These are phyloP conservation scores for Batillaria attramentaria DNA, from an alignment of 1,140 invertebrate species.

Conservation along the genomic window DNA sequence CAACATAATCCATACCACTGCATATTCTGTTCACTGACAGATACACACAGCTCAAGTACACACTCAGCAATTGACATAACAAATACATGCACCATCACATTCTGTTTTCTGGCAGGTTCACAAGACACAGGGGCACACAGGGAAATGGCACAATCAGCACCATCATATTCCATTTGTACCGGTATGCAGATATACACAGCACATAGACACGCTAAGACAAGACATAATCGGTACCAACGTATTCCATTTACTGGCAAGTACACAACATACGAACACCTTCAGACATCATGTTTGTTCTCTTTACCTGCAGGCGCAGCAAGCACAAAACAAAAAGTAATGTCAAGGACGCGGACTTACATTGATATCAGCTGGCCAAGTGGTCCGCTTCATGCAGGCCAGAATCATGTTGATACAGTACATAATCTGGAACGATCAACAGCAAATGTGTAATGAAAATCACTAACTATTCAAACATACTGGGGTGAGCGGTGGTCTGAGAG, in stretches of 20 bases:
- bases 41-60: no score
- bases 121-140: no score
- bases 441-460: background rate
- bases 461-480: background rate
- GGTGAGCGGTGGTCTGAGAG: no score
- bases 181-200: background rate
- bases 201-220: background rate
- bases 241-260: no score
- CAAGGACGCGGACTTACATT: slow-evolving; percentile 75
- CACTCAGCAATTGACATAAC: no score
- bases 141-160: no score
- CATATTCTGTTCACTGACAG: no score
- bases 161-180: background rate
- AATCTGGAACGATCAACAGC: slow-evolving; percentile 70
- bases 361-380: slow-evolving; percentile 82
- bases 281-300: no score
- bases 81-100: no score
- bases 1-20: no score
- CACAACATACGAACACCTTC: no score
- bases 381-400: slow-evolving; percentile 87
- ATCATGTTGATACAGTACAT: slow-evolving; percentile 82
- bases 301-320: background rate
- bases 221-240: background rate
- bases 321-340: background rate
- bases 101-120: no score